Evolutionary conservation across 2,797 vertebrate genomes (phyloP).

Genomic region (Propithecus deckenii): DNA sequence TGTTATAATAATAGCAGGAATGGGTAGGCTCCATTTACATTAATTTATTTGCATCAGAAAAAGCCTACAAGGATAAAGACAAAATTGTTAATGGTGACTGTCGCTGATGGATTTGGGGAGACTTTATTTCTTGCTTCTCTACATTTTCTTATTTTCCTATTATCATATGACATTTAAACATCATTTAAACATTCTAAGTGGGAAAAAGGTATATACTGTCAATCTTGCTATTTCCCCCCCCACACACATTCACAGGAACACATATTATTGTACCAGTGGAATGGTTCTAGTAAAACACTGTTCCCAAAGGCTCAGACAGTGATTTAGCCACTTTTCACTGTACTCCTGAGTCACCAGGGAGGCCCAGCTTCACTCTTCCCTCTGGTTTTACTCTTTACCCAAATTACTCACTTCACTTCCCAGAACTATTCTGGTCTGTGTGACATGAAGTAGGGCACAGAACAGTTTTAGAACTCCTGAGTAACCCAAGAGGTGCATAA

Average conservation of each 20-base stretch:
- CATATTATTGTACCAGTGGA: fast-evolving
- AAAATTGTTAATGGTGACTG: not conserved
- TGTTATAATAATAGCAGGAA: not conserved
- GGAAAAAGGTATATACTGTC: not conserved
- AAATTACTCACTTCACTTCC: not conserved
- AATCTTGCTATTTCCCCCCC: not conserved
- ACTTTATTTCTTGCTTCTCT: not conserved
- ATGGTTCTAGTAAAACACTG: not conserved
- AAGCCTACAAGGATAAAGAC: not conserved
- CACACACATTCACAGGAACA: not conserved
- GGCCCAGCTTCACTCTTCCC: not conserved
- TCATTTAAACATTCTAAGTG: not conserved
- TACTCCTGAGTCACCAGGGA: not conserved
- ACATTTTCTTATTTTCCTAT: not conserved
- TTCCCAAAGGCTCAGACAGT: not conserved
- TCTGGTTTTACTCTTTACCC: not conserved
- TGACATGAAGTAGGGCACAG: not conserved
- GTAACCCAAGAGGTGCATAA: no score
- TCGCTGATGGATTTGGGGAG: not conserved
- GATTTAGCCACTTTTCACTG: not conserved
- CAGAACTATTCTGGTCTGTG: not conserved
- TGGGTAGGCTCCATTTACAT: not conserved
- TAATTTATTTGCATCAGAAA: not conserved
- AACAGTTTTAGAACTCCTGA: not conserved
- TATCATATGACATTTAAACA: not conserved